Conservation (phyloP, 1,140 invertebrate species). For the Goniozus legneri region DNA sequence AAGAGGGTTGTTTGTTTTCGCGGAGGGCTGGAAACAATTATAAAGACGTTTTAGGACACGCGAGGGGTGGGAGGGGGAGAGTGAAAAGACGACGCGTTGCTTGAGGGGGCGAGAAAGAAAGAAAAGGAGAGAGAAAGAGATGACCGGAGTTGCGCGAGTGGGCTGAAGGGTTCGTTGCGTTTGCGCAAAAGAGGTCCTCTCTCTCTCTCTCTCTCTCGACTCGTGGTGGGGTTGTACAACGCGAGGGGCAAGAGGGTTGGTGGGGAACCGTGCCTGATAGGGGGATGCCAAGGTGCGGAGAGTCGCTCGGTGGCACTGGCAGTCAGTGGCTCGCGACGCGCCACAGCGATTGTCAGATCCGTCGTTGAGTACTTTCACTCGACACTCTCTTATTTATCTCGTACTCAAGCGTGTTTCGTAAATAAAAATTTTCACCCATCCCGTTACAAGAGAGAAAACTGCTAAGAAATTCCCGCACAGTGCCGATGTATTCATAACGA, state of each 20-base stretch:
- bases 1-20: no score
- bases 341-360: conserved; percentile 31
- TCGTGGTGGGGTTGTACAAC: conserved; percentile 8
- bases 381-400: conserved; percentile 1
- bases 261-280: not conserved
- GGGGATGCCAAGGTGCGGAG: conserved; percentile 10
- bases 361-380: conserved; percentile 1
- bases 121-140: conserved; percentile 5
- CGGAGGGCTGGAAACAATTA: no score
- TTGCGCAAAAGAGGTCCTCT: conserved; percentile 24
- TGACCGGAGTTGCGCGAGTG: conserved; percentile 7
- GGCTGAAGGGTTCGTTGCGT: conserved; percentile 12
- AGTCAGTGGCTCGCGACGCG: conserved; percentile 47
- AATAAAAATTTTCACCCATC: no score
- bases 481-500: no score
- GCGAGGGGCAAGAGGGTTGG: conserved; percentile 19
- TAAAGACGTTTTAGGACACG: no score
- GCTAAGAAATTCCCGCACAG: no score
- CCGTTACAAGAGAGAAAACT: no score
- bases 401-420: no score
- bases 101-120: not conserved
- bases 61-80: not conserved
- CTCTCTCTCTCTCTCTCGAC: no score
- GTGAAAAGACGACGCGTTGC: not conserved
- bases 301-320: conserved; percentile 28